Evolutionary conservation across 2,888 invertebrate species (phyloP), one percentile per base, ranked within the genome.

Genomic region (Cryptops parisi): DNA sequence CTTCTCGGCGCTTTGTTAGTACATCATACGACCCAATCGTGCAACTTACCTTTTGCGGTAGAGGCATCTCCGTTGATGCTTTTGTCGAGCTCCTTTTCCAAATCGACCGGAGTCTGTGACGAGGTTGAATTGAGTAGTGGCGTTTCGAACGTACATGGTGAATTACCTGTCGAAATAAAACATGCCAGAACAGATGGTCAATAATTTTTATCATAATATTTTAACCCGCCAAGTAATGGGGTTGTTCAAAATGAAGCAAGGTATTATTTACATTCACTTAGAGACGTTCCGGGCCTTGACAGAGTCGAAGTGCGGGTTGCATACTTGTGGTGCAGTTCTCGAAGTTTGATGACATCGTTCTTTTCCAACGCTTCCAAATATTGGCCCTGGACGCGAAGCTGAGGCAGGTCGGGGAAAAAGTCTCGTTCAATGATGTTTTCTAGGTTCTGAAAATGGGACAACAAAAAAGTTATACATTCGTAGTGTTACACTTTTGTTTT

Each of bases 391-490:
- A 90, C 91, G 62, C 84, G 82, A 27, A 97, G 69, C 66, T 87
- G 91, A 59, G 88, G 86, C 57, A 98, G 70, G 67, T 97, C 94
- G 0, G 98, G 98, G 66, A 90, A 98, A 67, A 94, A 98, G 65
- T 98, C 97, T 59, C 94, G 78, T 66, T 96, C 89, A 60, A 98
- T 96, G 51, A 98, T 97, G 68, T 86, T 85, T 23, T 89, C 86
- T 68, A 98, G 80, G 66, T 84, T 82, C 79, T 86, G 68, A 38
- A 44, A 54, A 55, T 38, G 22, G 19, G 17, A 1, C 17, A 26
- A 6, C 19, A 53, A 53, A 23, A 21, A 52, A 27, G 2, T 6
- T 3, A 3, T 38, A 19, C 15, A 23, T 21, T 21, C n/a, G 9
- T 53, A 38, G 22, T 6, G 12, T n/a, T n/a, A n/a, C n/a, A n/a